Percentiles rank a stretch among this genome's conserved stretches.
Evolutionary conservation across 2,113 vertebrate genomes (phyloP).

Genomic region (Typhlomys cinereus): DNA sequence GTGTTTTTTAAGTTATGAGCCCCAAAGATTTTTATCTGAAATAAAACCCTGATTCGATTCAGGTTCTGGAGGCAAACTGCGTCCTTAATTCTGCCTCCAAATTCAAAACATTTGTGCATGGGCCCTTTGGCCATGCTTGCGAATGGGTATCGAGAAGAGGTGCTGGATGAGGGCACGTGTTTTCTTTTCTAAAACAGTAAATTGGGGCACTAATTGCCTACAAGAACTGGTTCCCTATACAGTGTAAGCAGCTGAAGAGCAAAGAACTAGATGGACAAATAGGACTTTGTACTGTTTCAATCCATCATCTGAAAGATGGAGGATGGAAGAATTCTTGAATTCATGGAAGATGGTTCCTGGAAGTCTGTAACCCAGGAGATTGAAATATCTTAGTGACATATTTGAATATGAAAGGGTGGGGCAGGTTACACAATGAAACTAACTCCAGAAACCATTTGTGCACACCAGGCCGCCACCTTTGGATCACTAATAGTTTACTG

Average conservation of each 20-base stretch:
- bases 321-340: background rate
- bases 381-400: background rate
- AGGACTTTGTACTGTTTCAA: background rate
- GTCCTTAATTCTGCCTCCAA: conserved; percentile 81
- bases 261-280: conserved; percentile 7
- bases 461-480: background rate
- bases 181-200: conserved; percentile 77
- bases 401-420: background rate
- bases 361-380: background rate
- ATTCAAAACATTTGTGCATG: conserved; percentile 82
- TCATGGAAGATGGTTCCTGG: background rate
- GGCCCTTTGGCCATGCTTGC: conserved; percentile 37
- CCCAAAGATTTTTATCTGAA: conserved; percentile 87
- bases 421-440: background rate
- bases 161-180: conserved; percentile 68
- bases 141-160: conserved; percentile 62
- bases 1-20: conserved; percentile 84
- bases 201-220: conserved; percentile 67
- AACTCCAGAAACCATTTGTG: background rate
- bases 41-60: conserved; percentile 86
- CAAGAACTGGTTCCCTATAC: conserved; percentile 63
- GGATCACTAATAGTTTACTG: background rate
- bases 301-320: background rate
- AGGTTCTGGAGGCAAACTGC: conserved; percentile 84
- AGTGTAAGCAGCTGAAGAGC: conserved; percentile 53